Base-by-base conservation (phyloP, 2,113 vertebrate species). In the Alouatta palliata region DNA sequence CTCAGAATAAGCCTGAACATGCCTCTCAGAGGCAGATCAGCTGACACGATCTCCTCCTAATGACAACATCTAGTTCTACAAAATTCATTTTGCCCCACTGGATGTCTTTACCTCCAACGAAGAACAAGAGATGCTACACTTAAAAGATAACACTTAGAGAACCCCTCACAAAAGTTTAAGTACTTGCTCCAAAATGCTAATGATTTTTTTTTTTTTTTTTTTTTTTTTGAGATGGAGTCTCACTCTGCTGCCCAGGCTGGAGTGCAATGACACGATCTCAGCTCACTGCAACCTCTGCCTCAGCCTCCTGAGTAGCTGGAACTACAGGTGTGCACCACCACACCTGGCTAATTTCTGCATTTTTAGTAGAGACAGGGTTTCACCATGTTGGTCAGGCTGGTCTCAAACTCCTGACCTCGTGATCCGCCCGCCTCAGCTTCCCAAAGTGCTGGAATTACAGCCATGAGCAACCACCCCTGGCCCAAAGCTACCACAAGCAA, bases 1-100 rank as follows among this genome's bases (percentile, higher is more conserved):
- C 84, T 80, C 11, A 43, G 81, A 83, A 76, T 98, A 98, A 94
- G 98, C 88, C 98, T 27, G 3, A 30, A 96, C 98, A 98, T 84
- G 98, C 70, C 96, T 17, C 73, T 80, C 3, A 2, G 8, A 43
- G 82, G 40, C 82, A 68, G 75, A 52, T 23, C 97, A 97, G 97
- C 96, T 79, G 96, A 90, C 25, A 85, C 71, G 91, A 47, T 79
- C 94, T 6, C 70, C 47, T 92, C 43, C 87, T 77, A 49, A 86
- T 6, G 92, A 90, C 93, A 97, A 90, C 70, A 70, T 14, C 58
- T 25, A 56, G 25, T 77, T 94, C 73, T n/a, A n/a, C 73, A 83
- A 75, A 96, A 91, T 47, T 80, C 77, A 37, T 52, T n/a, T 32
- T 77, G 45, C 32, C 75, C 80, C 35, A 8, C 20, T 58, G 30